Evolutionary conservation across 2,113 vertebrate genomes (phyloP).

Genomic region (Helogale parvula): DNA sequence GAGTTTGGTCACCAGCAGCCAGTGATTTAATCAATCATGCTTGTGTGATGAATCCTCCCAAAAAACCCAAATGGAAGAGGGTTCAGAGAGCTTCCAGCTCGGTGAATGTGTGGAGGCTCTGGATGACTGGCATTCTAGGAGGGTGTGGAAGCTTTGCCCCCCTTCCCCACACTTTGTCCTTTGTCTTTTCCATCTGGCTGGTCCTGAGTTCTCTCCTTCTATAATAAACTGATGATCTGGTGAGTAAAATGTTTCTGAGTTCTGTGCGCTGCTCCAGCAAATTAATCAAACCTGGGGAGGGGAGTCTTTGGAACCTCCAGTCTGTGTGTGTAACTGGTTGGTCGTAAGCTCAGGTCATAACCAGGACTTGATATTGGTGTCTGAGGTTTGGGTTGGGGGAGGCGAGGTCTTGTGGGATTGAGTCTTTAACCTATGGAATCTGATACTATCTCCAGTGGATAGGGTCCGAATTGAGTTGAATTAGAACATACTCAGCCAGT

Average conservation of each 20-base stretch:
- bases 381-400: background rate
- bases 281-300: background rate
- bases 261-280: background rate
- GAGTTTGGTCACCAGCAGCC: background rate
- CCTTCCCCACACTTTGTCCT: background rate
- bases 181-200: background rate
- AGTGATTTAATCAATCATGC: background rate
- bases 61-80: background rate
- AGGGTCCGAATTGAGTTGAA: background rate
- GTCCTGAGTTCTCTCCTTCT: background rate
- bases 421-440: background rate
- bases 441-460: background rate
- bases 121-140: background rate
- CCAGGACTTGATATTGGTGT: background rate
- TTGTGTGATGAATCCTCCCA: background rate
- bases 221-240: background rate
- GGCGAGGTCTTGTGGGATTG: background rate
- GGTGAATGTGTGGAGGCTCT: rapidly evolving
- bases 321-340: background rate
- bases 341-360: background rate
- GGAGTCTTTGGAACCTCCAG: background rate
- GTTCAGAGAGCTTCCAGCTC: background rate
- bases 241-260: background rate
- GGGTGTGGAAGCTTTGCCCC: too few species aligned
- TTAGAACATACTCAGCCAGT: background rate